These are phyloP conservation scores for Illadopsis cleaveri DNA, from an alignment of 2,113 vertebrate species.

Conservation along the genomic window DNA sequence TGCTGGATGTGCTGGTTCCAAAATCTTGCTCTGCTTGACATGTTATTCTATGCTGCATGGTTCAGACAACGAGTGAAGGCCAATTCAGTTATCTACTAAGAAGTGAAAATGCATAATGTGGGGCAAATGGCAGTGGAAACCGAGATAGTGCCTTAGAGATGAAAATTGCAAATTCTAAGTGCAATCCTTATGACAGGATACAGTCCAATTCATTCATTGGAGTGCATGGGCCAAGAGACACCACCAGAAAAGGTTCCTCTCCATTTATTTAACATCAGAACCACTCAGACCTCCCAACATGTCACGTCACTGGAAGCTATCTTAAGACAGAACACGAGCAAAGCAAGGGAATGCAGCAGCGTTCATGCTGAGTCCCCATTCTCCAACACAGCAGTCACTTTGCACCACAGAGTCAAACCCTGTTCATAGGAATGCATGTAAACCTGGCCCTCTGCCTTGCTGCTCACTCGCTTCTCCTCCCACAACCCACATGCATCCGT, in stretches of 20 bases:
- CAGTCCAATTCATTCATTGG: no score
- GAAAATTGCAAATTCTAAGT: not conserved
- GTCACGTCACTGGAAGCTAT: rapidly evolving
- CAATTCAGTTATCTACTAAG: not conserved
- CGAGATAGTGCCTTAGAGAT: not conserved
- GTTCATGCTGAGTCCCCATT: rapidly evolving
- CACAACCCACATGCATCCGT: not conserved
- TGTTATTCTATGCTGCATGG: no score
- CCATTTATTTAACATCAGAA: not conserved
- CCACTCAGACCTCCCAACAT: not conserved
- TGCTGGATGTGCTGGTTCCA: not conserved
- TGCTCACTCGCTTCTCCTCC: not conserved
- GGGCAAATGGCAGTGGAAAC: not conserved
- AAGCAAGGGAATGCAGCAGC: not conserved
- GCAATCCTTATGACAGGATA: not conserved
- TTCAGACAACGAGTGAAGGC: not conserved
- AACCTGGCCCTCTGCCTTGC: not conserved
- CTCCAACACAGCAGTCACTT: rapidly evolving
- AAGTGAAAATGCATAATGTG: not conserved
- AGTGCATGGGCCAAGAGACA: not conserved
- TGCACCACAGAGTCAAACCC: not conserved
- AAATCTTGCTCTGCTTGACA: not conserved
- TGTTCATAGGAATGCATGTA: rapidly evolving
- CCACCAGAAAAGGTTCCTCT: not conserved
- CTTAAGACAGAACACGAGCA: rapidly evolving